phyloP scores from a whole-genome alignment of 2,797 vertebrate genomes.

The Megaceryle alcyon region DNA sequence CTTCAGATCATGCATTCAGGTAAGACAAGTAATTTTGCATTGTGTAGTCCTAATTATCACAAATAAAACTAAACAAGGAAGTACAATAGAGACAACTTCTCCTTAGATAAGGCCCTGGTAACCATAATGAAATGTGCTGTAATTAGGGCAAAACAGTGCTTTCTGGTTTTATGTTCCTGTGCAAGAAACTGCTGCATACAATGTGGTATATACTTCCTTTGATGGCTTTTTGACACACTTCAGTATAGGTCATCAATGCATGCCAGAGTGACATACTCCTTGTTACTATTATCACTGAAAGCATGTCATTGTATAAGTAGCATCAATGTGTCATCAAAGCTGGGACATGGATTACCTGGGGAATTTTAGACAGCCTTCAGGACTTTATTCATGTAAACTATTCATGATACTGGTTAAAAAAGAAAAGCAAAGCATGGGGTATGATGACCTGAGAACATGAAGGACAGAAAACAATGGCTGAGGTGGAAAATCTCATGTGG shows the following conservation, averaged over 20 bases:
- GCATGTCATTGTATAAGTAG: not conserved
- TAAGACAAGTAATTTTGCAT: not conserved
- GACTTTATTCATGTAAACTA: not conserved
- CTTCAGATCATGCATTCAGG: not conserved
- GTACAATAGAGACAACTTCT: not conserved
- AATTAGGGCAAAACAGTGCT: not conserved
- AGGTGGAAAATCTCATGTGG: not conserved
- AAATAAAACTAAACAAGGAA: not conserved
- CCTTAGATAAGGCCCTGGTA: not conserved
- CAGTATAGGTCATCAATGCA: not conserved
- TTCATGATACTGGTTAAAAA: not conserved
- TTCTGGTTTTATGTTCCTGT: not conserved
- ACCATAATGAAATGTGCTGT: not conserved
- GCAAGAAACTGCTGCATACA: not conserved
- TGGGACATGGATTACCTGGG: not conserved
- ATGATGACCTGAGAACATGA: not conserved
- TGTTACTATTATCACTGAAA: not conserved
- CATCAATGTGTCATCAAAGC: not conserved
- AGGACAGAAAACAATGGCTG: not conserved
- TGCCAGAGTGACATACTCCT: conserved; percentile 14
- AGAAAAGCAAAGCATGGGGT: not conserved
- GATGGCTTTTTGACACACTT: not conserved
- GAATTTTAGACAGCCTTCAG: not conserved
- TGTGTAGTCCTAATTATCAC: not conserved
- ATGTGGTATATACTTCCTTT: not conserved